A percentile compares a stretch with the other conserved stretches of the same genome.
These are phyloP conservation scores for Dendrolimus punctatus DNA, from an alignment of 1,140 invertebrate genomes.

Conservation along the genomic window DNA sequence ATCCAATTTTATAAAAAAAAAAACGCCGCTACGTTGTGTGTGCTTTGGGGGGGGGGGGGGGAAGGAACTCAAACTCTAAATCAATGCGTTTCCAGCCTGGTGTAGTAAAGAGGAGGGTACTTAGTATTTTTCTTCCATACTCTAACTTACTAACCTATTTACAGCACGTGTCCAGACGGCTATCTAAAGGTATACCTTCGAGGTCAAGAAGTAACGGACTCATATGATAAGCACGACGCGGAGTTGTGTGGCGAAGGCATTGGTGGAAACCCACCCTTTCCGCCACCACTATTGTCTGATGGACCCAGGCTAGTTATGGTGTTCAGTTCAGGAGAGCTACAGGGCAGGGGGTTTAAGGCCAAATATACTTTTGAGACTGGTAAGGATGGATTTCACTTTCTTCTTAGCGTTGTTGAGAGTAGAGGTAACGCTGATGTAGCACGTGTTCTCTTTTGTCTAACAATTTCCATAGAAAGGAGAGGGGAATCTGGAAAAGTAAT, in stretches of 20 bases:
- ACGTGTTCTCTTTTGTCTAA: too few relatives aligned
- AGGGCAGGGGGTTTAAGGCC: conserved; percentile 93
- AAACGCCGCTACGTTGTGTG: too few relatives aligned
- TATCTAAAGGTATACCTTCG: conserved; percentile 94
- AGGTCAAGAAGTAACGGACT: conserved; percentile 93
- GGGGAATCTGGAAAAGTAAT: too few relatives aligned
- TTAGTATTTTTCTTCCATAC: neutral
- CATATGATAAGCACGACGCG: conserved; percentile 93
- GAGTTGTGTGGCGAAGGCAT: conserved; percentile 88
- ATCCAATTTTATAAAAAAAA: too few relatives aligned
- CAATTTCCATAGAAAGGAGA: too few relatives aligned
- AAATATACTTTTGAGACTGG: conserved; percentile 91
- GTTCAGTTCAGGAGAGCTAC: conserved; percentile 91
- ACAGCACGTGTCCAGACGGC: conserved; percentile 86
- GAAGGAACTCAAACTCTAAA: too few relatives aligned
- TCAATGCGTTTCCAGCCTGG: too few relatives aligned
- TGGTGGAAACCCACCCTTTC: conserved; percentile 58
- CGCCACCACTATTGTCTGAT: conserved; percentile 85
- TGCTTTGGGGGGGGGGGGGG: too few relatives aligned
- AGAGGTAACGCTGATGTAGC: too few relatives aligned
- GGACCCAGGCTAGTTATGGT: conserved; percentile 95
- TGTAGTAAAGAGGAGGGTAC: too few relatives aligned
- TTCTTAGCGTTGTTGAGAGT: too few relatives aligned
- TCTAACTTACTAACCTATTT: conserved; percentile 21
- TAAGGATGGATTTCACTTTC: conserved; percentile 31